Percentiles rank a stretch among this genome's conserved stretches.
phyloP scores from a whole-genome alignment of 2,113 vertebrate genomes.

The Hepsetus odoe region DNA sequence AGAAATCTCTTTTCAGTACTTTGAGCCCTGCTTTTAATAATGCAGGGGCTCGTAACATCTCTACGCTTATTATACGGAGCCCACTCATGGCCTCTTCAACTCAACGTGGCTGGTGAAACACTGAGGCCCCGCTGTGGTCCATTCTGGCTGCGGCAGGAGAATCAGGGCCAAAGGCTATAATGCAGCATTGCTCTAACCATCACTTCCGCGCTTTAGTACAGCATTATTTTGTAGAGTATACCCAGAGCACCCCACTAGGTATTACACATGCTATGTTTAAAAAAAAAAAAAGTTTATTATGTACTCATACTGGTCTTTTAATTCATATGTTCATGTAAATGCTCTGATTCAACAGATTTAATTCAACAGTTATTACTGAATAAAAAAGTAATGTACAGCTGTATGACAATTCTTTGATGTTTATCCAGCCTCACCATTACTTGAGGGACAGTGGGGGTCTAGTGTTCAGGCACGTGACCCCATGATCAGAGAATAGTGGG shows the following conservation, averaged over 20 bases:
- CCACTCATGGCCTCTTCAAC: constrained; percentile 18
- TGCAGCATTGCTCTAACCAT: not conserved
- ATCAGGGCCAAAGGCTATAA: not conserved
- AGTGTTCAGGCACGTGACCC: too few relatives aligned
- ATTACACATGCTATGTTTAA: not conserved
- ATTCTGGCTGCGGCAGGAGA: not conserved
- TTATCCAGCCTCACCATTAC: too few relatives aligned
- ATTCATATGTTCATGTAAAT: too few relatives aligned
- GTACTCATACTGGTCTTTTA: too few relatives aligned
- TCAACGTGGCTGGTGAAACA: not conserved
- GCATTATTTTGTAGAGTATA: not conserved
- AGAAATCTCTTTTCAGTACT: constrained; percentile 21
- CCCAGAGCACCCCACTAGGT: not conserved
- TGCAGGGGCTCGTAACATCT: constrained; percentile 29
- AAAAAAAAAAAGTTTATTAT: not conserved
- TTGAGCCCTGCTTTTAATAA: constrained; percentile 28
- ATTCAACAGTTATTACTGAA: too few relatives aligned
- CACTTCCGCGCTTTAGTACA: not conserved
- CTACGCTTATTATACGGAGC: constrained; percentile 16
- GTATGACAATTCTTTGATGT: too few relatives aligned
- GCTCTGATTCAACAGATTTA: too few relatives aligned
- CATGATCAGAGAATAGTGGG: too few relatives aligned
- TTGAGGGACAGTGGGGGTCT: too few relatives aligned
- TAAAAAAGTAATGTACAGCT: too few relatives aligned
- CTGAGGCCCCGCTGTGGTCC: not conserved